Conservation (phyloP, 64 coral and sea anemone genomes). For the Montipora efflorescens region DNA sequence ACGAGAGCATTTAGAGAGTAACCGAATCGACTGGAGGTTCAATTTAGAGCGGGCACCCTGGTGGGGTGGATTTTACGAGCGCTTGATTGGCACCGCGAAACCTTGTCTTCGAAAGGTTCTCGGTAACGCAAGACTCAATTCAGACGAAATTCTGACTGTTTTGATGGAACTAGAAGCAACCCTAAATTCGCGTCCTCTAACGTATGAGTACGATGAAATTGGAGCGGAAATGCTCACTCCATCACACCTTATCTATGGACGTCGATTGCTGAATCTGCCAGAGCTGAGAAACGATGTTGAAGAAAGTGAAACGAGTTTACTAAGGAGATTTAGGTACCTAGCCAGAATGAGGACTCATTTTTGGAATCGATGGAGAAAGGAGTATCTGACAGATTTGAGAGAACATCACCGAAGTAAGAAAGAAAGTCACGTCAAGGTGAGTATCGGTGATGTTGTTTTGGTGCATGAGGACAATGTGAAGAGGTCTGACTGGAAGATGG, state of each 20-base stretch:
- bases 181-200: slow-evolving; percentile 28
- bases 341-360: too few relatives aligned
- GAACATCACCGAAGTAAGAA: slow-evolving; percentile 20
- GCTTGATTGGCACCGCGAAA: slow-evolving; percentile 12
- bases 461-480: slow-evolving; percentile 29
- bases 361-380: too few relatives aligned
- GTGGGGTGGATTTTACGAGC: slow-evolving; percentile 35
- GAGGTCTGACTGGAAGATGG: too few relatives aligned
- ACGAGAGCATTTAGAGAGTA: too few relatives aligned
- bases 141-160: slow-evolving; percentile 10
- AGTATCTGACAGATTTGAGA: neutral
- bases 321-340: too few relatives aligned
- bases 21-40: too few relatives aligned
- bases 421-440: neutral
- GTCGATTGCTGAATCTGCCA: slow-evolving; percentile 29
- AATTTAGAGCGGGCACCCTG: neutral
- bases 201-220: slow-evolving; percentile 42
- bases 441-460: neutral
- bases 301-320: too few relatives aligned
- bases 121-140: slow-evolving; percentile 19
- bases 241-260: slow-evolving; percentile 34
- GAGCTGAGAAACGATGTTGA: neutral
- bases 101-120: slow-evolving; percentile 34
- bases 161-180: slow-evolving; percentile 34
- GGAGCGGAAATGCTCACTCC: slow-evolving; percentile 38